A percentile compares a stretch with the other conserved stretches of the same genome.
Evolutionary conservation across 2,113 vertebrate genomes (phyloP).

Genomic region (Aphelocoma coerulescens): DNA sequence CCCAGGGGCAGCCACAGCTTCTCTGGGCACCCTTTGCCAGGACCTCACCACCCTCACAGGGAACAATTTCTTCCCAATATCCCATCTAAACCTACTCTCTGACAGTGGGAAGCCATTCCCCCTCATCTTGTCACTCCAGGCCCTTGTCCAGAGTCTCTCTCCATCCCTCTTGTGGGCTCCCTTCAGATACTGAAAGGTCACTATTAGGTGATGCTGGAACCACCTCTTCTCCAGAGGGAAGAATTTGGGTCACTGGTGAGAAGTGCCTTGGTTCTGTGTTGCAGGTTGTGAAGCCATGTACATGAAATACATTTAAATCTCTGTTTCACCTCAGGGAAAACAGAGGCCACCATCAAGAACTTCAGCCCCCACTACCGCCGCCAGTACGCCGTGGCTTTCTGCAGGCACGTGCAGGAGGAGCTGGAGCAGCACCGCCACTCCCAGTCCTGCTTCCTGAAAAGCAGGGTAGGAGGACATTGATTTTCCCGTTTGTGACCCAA

Average conservation of each 20-base stretch:
- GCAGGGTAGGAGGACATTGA: conserved; percentile 69
- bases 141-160: background rate
- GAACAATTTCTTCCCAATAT: background rate
- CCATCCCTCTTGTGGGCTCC: background rate
- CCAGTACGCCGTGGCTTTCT: conserved; percentile 82
- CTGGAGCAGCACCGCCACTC: conserved; percentile 78
- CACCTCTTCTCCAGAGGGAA: background rate
- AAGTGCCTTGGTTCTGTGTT: background rate
- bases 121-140: fast-evolving
- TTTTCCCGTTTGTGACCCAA: background rate
- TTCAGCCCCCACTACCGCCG: conserved; percentile 83
- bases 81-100: background rate
- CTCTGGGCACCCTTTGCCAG: background rate
- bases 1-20: background rate
- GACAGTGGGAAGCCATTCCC: background rate
- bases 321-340: conserved; percentile 73
- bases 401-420: conserved; percentile 79
- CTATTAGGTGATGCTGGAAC: background rate
- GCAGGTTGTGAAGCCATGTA: background rate
- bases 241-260: background rate
- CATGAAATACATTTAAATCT: background rate
- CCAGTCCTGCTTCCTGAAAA: conserved; percentile 79
- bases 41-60: fast-evolving
- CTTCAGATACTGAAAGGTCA: no score
- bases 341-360: conserved; percentile 78